Base-by-base conservation (phyloP, 1,140 invertebrate species). In the Drosophila arizonae region DNA sequence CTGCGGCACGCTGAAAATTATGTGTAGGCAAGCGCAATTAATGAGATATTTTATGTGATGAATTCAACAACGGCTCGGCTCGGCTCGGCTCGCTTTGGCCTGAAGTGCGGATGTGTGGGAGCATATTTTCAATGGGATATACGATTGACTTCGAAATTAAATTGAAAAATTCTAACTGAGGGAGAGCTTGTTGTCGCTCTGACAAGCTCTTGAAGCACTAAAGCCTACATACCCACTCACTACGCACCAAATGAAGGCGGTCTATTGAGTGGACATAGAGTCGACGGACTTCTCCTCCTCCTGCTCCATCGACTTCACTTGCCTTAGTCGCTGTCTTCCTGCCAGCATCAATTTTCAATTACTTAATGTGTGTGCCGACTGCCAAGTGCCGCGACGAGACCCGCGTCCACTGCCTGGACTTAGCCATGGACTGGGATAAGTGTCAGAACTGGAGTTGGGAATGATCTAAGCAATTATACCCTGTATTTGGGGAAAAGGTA, bases 301-400 rank as follows among this genome's bases (percentile, higher is more conserved):
- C 8, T 11, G 11, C 46, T n/a, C 30, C 17, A 4, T 10, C 21
- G 21, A 2, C 21, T 24, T 24, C 21, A 24, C 21, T 24, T 60
- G 39, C n/a, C 15, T 17, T 21, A 36, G 36, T 51, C 24, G 26
- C 33, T 52, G 10, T 46, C 48, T 36, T 52, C 24, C n/a, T 41
- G 52, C 52, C 54, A 65, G 54, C 68, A 65, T 68, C 69, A 68
- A 63, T 78, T 78, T 78, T 39, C 76, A 78, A 78, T 78, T 78
- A 78, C 76, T 78, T 78, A 78, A 78, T 78, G 67, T 76, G 56
- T 75, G 66, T 69, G 48, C 52, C 51, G 45, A 73, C 33, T 65
- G 61, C 11, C 26, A 52, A 65, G 43, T 54, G 72, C 11, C 28
- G 24, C 46, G 43, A 46, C 26, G n/a, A 43, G 24, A 2, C 41